phyloP scores from a whole-genome alignment of 2,888 invertebrate genomes.

The Piscicola geometra region DNA sequence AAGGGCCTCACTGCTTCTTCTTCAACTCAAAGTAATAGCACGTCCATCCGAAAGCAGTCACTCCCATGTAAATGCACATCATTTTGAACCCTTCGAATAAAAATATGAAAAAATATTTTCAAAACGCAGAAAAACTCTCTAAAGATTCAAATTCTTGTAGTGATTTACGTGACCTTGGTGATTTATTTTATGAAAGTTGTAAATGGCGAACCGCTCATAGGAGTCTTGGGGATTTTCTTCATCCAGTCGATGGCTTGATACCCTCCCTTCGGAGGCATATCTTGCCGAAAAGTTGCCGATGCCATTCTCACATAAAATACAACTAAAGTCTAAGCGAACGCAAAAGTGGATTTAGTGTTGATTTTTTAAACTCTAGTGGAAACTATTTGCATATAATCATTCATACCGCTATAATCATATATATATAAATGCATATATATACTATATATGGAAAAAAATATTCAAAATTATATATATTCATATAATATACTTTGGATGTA shows the following conservation, averaged over 20 bases:
- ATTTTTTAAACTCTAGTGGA: background rate
- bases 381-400: no score
- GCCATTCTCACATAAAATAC: slow-evolving; percentile 40
- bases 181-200: background rate
- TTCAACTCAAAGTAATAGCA: background rate
- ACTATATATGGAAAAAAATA: no score
- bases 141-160: background rate
- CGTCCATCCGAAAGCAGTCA: background rate
- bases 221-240: slow-evolving; percentile 50
- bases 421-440: no score
- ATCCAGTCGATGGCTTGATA: slow-evolving; percentile 67
- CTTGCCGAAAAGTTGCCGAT: slow-evolving; percentile 62
- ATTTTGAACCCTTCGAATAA: background rate
- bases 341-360: slow-evolving; percentile 7
- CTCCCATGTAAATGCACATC: slow-evolving; percentile 2
- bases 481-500: no score
- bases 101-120: background rate
- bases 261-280: slow-evolving; percentile 88
- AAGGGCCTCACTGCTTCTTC: background rate
- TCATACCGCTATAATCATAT: no score
- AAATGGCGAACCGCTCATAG: slow-evolving; percentile 37
- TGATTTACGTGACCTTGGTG: slow-evolving; percentile 30
- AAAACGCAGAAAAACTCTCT: background rate
- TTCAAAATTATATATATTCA: no score
- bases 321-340: background rate